These are phyloP conservation scores for Drosophila tanythrix DNA, from an alignment of 2,888 invertebrate genomes.

Conservation along the genomic window DNA sequence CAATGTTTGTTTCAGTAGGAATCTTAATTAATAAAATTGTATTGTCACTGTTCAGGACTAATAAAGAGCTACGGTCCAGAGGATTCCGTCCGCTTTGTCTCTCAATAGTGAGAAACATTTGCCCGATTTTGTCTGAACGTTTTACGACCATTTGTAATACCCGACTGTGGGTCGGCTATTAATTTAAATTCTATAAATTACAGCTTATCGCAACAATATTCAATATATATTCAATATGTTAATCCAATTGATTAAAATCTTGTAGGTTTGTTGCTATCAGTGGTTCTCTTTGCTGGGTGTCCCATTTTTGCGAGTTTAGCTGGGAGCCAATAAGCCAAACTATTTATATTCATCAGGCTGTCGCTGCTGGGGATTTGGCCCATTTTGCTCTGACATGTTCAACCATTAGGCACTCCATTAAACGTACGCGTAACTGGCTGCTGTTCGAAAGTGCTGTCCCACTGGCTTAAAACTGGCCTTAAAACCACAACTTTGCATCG, in stretches of 20 bases:
- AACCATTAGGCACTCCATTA: constrained; percentile 53
- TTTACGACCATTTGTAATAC: neutral
- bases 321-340: constrained; percentile 17
- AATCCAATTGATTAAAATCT: neutral
- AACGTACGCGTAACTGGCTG: constrained; percentile 49
- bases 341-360: constrained; percentile 42
- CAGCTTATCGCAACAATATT: neutral
- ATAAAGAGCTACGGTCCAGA: neutral
- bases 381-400: constrained; percentile 26
- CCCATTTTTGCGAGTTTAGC: neutral
- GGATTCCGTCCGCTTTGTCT: neutral
- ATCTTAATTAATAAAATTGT: neutral
- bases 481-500: constrained; percentile 49
- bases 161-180: neutral
- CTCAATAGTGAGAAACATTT: neutral
- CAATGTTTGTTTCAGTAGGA: neutral
- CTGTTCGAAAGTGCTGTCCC: constrained; percentile 40
- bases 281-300: neutral
- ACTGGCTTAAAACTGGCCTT: constrained; percentile 40
- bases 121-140: neutral
- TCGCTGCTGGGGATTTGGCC: constrained; percentile 4
- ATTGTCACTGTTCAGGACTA: neutral
- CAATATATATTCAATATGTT: constrained; percentile 1
- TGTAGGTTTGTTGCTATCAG: neutral
- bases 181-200: neutral